Percentiles rank a stretch among this genome's conserved stretches.
Evolutionary conservation across 2,888 invertebrate genomes (phyloP).

Genomic region (Arctia plantaginis): DNA sequence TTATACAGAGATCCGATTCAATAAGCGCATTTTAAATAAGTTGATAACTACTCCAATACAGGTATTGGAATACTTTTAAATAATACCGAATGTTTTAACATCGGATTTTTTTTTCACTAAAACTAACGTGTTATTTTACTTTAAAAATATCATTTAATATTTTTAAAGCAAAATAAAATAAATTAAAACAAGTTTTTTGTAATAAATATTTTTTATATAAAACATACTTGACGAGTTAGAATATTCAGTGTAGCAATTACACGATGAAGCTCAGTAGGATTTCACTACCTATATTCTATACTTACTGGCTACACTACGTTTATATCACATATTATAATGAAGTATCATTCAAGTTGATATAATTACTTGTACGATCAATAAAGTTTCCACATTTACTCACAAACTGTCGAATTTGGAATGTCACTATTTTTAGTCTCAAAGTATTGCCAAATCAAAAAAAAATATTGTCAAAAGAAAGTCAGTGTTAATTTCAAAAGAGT

Average conservation of each 20-base stretch:
- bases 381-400: slow-evolving; percentile 69
- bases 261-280: slow-evolving; percentile 60
- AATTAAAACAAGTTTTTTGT: slow-evolving; percentile 65
- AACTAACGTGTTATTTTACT: slow-evolving; percentile 69
- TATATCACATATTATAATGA: slow-evolving; percentile 83
- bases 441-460: slow-evolving; percentile 27
- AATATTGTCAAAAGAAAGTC: slow-evolving; percentile 47
- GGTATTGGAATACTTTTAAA: too few relatives aligned
- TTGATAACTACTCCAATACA: slow-evolving; percentile 56
- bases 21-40: slow-evolving; percentile 48
- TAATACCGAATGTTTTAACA: slow-evolving; percentile 68
- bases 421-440: slow-evolving; percentile 51
- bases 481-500: slow-evolving; percentile 34
- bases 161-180: slow-evolving; percentile 71
- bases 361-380: slow-evolving; percentile 70
- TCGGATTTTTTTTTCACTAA: slow-evolving; percentile 67
- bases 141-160: slow-evolving; percentile 53
- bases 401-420: slow-evolving; percentile 71
- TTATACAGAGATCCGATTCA: slow-evolving; percentile 49
- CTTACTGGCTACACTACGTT: slow-evolving; percentile 74
- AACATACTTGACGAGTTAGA: slow-evolving; percentile 66
- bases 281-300: slow-evolving; percentile 61
- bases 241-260: slow-evolving; percentile 64
- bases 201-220: slow-evolving; percentile 71
- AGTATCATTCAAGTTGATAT: slow-evolving; percentile 80